These are phyloP conservation scores for Drosophila arizonae DNA, from an alignment of 1,140 invertebrate species.

Conservation along the genomic window DNA sequence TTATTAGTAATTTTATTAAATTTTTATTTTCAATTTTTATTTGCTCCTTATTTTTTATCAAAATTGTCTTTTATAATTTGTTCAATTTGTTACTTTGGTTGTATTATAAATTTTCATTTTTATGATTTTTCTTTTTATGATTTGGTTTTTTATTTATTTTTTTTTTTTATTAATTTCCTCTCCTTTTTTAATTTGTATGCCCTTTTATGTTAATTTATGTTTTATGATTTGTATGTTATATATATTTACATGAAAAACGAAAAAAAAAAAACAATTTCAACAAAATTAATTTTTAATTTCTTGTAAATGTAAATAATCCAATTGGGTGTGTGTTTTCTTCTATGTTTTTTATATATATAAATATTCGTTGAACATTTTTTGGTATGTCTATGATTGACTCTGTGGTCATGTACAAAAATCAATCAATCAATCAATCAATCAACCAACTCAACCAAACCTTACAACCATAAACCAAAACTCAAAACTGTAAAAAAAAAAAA, in stretches of 20 bases:
- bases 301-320: conserved; percentile 83
- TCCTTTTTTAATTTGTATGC: conserved; percentile 37
- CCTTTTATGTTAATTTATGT: conserved; percentile 42
- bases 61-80: neutral
- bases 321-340: conserved; percentile 83
- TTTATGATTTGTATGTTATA: conserved; percentile 74
- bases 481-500: conserved; percentile 72
- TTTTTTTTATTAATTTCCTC: conserved; percentile 18
- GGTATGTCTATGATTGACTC: conserved; percentile 83
- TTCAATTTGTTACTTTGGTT: conserved; percentile 5
- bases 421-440: conserved; percentile 70
- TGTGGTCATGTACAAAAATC: conserved; percentile 82
- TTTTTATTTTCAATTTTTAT: conserved; percentile 7
- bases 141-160: conserved; percentile 28
- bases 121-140: conserved; percentile 26
- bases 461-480: conserved; percentile 64
- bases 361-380: conserved; percentile 83
- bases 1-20: conserved; percentile 22
- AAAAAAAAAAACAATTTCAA: conserved; percentile 28
- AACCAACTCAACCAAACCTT: conserved; percentile 79
- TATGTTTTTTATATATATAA: conserved; percentile 83
- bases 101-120: neutral
- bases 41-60: conserved; percentile 5
- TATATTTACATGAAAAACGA: conserved; percentile 71
- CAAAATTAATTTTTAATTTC: conserved; percentile 78